Conservation (phyloP, 2,797 vertebrate genomes). For the Dendrocincla tyrannina region DNA sequence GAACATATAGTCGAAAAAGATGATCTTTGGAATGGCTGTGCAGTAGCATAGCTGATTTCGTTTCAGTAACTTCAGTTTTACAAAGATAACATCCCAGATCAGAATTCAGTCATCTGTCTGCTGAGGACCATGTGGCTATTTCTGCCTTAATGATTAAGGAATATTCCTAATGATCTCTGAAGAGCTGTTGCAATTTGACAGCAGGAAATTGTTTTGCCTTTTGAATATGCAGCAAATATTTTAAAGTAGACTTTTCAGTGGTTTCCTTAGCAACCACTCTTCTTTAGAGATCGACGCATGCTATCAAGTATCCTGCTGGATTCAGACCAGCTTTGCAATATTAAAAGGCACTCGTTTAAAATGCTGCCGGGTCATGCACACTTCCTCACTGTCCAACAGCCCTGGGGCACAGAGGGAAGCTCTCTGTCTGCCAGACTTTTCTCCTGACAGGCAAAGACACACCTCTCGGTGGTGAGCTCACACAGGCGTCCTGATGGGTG, state of each 20-base stretch:
- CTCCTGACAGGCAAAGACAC: background rate
- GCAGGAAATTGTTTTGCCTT: background rate
- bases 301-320: background rate
- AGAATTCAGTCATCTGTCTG: background rate
- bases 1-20: background rate
- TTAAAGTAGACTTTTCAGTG: background rate
- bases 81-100: background rate
- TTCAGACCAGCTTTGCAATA: background rate
- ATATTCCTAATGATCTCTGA: background rate
- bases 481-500: background rate
- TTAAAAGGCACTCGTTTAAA: background rate
- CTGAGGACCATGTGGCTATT: background rate
- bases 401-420: background rate
- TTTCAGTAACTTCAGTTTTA: background rate
- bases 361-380: accelerated
- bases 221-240: background rate
- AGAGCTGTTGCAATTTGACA: background rate
- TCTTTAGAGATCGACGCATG: background rate
- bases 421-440: background rate
- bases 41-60: background rate
- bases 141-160: background rate
- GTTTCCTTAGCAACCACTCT: slow-evolving; percentile 9
- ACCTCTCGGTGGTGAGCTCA: background rate
- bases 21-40: background rate
- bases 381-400: background rate